phyloP scores from a whole-genome alignment of 2,797 vertebrate genomes.

The Gephyroberyx darwinii region DNA sequence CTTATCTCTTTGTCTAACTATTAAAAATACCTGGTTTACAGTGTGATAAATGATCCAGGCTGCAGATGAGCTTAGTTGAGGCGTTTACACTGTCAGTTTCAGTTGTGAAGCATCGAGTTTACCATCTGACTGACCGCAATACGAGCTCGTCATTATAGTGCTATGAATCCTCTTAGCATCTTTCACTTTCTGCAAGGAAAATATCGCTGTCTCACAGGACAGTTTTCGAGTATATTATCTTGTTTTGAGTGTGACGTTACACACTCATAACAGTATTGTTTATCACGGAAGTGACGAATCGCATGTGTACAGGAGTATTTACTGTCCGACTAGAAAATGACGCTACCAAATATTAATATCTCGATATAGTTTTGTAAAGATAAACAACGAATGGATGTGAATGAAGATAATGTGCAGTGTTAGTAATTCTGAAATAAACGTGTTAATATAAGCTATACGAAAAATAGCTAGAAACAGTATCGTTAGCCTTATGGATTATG shows the following conservation, averaged over 20 bases:
- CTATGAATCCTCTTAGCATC: not conserved
- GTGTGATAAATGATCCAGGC: constrained; percentile 17
- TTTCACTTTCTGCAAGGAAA: not conserved
- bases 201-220: not conserved
- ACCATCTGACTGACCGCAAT: constrained; percentile 9
- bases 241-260: constrained; percentile 19
- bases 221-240: constrained; percentile 3
- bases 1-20: not conserved
- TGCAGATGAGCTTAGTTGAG: constrained; percentile 41
- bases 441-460: not conserved
- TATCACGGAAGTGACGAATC: constrained; percentile 70
- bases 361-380: not conserved
- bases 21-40: constrained; percentile 41
- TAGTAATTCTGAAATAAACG: not conserved
- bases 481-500: not conserved
- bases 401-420: fast-evolving
- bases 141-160: constrained; percentile 12
- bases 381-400: no score
- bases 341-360: not conserved
- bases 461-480: not conserved
- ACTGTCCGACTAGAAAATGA: constrained; percentile 62
- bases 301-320: constrained; percentile 42
- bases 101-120: constrained; percentile 14
- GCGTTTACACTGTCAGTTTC: constrained; percentile 33
- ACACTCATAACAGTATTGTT: constrained; percentile 49